Conservation (phyloP, 1,140 invertebrate genomes). For the Hyles vespertilio region DNA sequence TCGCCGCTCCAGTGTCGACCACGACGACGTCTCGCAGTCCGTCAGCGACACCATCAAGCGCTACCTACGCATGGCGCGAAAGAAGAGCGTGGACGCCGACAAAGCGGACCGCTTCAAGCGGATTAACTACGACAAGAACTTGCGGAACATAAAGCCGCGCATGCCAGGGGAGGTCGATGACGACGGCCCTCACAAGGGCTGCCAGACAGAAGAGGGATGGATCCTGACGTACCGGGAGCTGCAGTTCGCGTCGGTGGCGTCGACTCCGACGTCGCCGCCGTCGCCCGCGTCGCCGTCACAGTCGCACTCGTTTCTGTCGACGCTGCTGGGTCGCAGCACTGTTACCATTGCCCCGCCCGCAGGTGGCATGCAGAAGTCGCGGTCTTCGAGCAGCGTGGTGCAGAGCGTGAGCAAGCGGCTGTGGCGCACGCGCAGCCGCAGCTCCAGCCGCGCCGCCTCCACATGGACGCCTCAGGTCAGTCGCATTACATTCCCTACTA, state of each 20-base stretch:
- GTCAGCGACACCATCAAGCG: constrained; percentile 90
- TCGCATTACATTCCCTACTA: constrained; percentile 44
- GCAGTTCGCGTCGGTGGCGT: constrained; percentile 70
- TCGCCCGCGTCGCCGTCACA: constrained; percentile 75
- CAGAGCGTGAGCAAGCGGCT: constrained; percentile 89
- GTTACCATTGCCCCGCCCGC: constrained; percentile 70
- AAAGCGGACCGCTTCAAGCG: constrained; percentile 89
- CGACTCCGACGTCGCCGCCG: constrained; percentile 60
- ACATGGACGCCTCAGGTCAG: constrained; percentile 90
- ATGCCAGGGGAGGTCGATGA: constrained; percentile 84
- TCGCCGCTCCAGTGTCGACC: constrained; percentile 84
- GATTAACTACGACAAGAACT: constrained; percentile 91
- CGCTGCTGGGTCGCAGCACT: constrained; percentile 78
- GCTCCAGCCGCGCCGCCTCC: constrained; percentile 80
- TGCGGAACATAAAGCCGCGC: constrained; percentile 89
- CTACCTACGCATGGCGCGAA: constrained; percentile 89
- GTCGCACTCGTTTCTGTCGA: constrained; percentile 81
- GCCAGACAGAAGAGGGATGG: constrained; percentile 86
- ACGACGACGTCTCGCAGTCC: constrained; percentile 89
- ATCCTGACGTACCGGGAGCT: constrained; percentile 69
- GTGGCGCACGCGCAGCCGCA: constrained; percentile 87
- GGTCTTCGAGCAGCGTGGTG: constrained; percentile 90
- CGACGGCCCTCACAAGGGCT: constrained; percentile 83
- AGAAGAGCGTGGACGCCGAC: constrained; percentile 88
- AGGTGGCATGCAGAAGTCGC: constrained; percentile 90